phyloP scores from a whole-genome alignment of 2,113 vertebrate genomes.

The Notothenia coriiceps region DNA sequence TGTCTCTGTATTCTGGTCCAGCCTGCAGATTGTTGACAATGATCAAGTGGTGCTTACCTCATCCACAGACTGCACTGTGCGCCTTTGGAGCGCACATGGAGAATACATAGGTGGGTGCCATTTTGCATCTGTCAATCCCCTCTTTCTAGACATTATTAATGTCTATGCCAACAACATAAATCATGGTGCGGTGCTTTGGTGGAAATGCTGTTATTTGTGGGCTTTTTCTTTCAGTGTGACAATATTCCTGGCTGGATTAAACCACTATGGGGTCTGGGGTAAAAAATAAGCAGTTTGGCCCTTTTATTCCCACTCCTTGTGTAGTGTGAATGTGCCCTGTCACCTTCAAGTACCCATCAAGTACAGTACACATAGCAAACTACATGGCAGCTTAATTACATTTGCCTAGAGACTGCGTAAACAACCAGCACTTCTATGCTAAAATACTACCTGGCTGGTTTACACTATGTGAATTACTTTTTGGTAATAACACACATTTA shows the following conservation, averaged over 20 bases:
- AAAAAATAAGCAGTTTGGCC: neutral
- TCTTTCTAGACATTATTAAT: constrained; percentile 37
- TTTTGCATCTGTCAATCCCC: constrained; percentile 26
- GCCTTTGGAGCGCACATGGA: constrained; percentile 78
- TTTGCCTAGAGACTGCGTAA: constrained; percentile 7
- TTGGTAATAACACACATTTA: neutral
- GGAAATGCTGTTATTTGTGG: constrained; percentile 21
- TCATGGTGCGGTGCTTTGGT: constrained; percentile 14
- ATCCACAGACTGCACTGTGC: constrained; percentile 77
- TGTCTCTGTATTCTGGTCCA: constrained; percentile 64
- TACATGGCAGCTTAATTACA: constrained; percentile 25
- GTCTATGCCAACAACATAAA: constrained; percentile 41
- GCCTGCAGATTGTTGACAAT: constrained; percentile 82
- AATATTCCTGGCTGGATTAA: neutral
- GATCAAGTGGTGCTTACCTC: constrained; percentile 82
- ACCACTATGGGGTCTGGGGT: neutral
- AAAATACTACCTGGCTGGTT: neutral
- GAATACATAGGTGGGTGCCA: constrained; percentile 78
- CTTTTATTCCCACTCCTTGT: neutral
- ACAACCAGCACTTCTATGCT: constrained; percentile 9
- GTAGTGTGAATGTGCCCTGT: constrained; percentile 18
- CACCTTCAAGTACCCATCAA: constrained; percentile 22
- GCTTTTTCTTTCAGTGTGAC: constrained; percentile 4
- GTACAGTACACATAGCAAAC: constrained; percentile 9
- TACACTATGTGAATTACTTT: neutral